Conservation (phyloP, 2,888 invertebrate species). For the Nowickia ferox region DNA sequence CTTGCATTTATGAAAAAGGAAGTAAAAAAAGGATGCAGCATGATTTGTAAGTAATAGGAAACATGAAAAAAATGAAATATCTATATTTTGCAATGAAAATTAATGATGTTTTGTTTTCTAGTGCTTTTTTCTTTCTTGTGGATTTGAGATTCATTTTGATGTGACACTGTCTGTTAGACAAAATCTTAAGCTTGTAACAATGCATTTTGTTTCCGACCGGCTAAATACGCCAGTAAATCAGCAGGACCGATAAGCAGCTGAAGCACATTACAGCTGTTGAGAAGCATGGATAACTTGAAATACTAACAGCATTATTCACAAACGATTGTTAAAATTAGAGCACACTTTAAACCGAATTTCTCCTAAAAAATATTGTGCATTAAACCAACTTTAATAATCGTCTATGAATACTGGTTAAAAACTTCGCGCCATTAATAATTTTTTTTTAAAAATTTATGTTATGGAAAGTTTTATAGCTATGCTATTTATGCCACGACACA, state of each 20-base stretch:
- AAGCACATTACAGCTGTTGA: background rate
- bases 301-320: no score
- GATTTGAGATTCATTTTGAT: background rate
- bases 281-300: background rate
- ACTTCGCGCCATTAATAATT: no score
- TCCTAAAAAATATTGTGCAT: no score
- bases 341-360: no score
- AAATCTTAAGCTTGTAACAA: background rate
- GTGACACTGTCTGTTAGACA: background rate
- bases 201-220: background rate
- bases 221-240: background rate
- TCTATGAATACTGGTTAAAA: no score
- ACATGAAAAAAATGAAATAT: constrained; percentile 20
- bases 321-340: no score
- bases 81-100: constrained; percentile 34
- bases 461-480: no score
- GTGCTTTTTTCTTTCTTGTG: background rate
- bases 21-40: constrained; percentile 14
- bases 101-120: constrained; percentile 36
- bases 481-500: no score
- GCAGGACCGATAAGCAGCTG: background rate
- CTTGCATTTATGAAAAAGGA: background rate
- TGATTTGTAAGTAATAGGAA: constrained; percentile 6
- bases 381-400: no score
- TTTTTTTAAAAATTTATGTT: no score